Conservation (phyloP, 2,113 vertebrate genomes). For the Prunella fulvescens region DNA sequence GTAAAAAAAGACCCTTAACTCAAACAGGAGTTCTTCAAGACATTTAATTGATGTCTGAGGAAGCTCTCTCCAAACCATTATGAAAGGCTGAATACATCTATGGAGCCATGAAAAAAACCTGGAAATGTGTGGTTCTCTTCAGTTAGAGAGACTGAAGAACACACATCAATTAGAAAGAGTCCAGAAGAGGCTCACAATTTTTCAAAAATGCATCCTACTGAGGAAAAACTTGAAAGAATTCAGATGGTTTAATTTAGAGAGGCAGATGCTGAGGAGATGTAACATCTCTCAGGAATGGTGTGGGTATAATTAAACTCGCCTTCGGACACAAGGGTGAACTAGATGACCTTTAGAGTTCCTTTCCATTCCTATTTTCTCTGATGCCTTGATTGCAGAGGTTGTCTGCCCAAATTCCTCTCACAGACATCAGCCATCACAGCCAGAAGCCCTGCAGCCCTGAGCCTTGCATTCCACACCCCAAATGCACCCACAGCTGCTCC, state of each 20-base stretch:
- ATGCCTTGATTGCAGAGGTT: neutral
- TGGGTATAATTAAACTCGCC: conserved; percentile 44
- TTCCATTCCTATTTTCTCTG: neutral
- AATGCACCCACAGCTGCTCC: accelerated
- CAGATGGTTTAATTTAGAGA: conserved; percentile 5
- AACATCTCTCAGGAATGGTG: neutral
- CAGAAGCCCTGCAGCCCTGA: neutral
- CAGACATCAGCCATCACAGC: neutral
- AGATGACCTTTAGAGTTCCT: conserved; percentile 8
- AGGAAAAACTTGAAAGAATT: neutral
- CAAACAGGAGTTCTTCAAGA: neutral
- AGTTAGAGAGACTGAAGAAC: neutral
- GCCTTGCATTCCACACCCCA: neutral
- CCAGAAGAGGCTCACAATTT: neutral
- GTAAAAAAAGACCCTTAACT: neutral
- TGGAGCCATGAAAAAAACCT: neutral
- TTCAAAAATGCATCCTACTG: neutral
- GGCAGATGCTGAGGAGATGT: neutral
- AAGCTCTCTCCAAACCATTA: neutral
- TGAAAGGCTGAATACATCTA: neutral
- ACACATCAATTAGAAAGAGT: neutral
- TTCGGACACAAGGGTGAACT: neutral
- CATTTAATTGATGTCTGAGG: neutral
- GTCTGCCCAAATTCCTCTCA: neutral
- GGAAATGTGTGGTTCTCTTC: neutral